Evolutionary conservation across 1,140 invertebrate genomes (phyloP), one percentile per base, ranked within the genome.

Genomic region (Bombus confusus): DNA sequence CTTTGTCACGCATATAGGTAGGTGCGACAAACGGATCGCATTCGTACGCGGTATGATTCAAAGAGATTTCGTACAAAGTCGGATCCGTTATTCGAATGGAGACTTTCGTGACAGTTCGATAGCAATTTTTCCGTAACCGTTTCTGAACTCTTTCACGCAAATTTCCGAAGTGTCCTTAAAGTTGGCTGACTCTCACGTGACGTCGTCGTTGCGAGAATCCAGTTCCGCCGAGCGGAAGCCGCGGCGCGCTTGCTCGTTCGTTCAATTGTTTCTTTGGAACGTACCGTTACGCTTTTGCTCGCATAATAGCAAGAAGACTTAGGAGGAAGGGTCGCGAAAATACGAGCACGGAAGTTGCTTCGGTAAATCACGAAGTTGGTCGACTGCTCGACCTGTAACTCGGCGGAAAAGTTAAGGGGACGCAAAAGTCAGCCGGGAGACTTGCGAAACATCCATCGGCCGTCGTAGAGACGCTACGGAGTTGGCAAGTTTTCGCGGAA

Each of bases 31-130:
- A 72, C 59, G 73, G 28, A 79, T 68, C 74, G 41, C 79, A 74
- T 78, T 74, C 43, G 74, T 57, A 31, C 25, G 13, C 15, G 69
- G 25, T 25, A 25, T 1, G 59, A 59, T 31, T 85, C 77, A 87
- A 88, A 87, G 76, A 34, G 86, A 75, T 85, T 25, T n/a, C 43
- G 47, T 77, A 85, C 66, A 88, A 88, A 80, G 82, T 88, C 66
- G 47, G 43, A 79, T 75, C 76, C 72, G 85, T 88, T 88, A 88
- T 85, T 88, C 66, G 73, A 88, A 88, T 85, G 86, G 78, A 73
- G 64, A 5, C 28, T 13, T 28, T 62, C 59, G 59, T 28, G 28
- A 12, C 28, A n/a, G 25, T 62, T 62, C 28, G 9, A 62, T 62
- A 28, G 3, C 12, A 12, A n/a, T 62, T 28, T 62, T 62, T 25